These are phyloP conservation scores for Marcusenius ussheri DNA, from an alignment of 2,113 vertebrate species.

Conservation along the genomic window DNA sequence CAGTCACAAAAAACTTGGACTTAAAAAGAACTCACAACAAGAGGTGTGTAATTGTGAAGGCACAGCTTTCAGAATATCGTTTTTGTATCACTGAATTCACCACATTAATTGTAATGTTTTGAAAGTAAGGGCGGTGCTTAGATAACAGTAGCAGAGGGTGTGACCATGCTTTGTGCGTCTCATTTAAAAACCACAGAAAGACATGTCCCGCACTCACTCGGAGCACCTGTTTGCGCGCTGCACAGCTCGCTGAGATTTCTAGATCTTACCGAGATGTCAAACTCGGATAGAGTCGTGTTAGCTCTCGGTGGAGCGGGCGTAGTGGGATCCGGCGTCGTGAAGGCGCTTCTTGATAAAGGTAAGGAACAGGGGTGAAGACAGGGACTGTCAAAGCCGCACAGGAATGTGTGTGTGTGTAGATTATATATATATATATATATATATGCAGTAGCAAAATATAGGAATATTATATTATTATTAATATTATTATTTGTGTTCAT, in stretches of 20 bases:
- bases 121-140: background rate
- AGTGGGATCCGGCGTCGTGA: conserved; percentile 69
- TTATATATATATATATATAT: too few relatives aligned
- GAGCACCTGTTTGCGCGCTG: background rate
- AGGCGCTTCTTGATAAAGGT: conserved; percentile 71
- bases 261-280: conserved; percentile 51
- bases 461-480: background rate
- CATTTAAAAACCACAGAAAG: background rate
- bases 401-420: background rate
- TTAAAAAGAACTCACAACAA: background rate
- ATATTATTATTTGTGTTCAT: background rate
- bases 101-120: background rate
- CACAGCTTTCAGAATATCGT: background rate
- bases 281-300: conserved; percentile 61
- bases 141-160: background rate
- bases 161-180: background rate
- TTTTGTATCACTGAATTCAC: background rate
- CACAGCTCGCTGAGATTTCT: background rate
- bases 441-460: background rate
- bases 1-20: background rate
- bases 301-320: conserved; percentile 70
- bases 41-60: background rate
- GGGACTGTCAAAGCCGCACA: background rate
- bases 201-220: background rate
- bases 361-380: conserved; percentile 22